Base-by-base conservation (phyloP, 2,797 vertebrate species). In the Manis crassicaudata region DNA sequence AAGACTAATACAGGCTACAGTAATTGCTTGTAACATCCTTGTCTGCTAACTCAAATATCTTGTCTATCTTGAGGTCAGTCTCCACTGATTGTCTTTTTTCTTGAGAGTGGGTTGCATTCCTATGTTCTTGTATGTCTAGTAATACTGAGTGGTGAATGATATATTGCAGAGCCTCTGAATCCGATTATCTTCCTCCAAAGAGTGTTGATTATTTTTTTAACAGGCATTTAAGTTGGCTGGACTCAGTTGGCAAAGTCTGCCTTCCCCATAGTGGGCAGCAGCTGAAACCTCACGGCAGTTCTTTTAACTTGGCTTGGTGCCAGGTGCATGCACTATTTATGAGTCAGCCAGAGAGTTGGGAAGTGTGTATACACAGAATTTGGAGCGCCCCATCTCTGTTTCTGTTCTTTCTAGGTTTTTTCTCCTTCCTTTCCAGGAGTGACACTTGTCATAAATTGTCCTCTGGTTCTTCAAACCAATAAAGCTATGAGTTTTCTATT, bases 351-450 rank as follows among this genome's bases (percentile, higher is more conserved):
- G 68, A 77, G 62, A 65, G 60, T 40, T 35, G 17, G 56, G 27
- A 50, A 50, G 60, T 60, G 16, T 77, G 70, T 67, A 56, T 40
- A 65, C 32, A 75, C 43, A 86, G 27, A 87, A 82, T 70, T 58
- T 83, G 27, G 46, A 81, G 50, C 46, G 27, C 56, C 72, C 32
- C 23, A 13, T 63, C 43, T 88, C 83, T 85, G 29, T 65, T 88
- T 93, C 50, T 82, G 21, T 79, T 88, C 70, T 95, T 85, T 85
- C 65, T 67, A 63, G 65, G 17, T 62, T 94, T 43, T 91, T 72
- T 75, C 43, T 81, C 12, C 67, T 80, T 65, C n/a, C 52, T 70
- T 62, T 50, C 60, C n/a, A 62, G 75, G 25, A 76, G 58, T 46
- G 46, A 20, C 17, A 37, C 75, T 65, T 62, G 25, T 86, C 89